Evolutionary conservation across 2,888 invertebrate species (phyloP), one percentile per base, ranked within the genome.

Genomic region (Heliothis peltigera): DNA sequence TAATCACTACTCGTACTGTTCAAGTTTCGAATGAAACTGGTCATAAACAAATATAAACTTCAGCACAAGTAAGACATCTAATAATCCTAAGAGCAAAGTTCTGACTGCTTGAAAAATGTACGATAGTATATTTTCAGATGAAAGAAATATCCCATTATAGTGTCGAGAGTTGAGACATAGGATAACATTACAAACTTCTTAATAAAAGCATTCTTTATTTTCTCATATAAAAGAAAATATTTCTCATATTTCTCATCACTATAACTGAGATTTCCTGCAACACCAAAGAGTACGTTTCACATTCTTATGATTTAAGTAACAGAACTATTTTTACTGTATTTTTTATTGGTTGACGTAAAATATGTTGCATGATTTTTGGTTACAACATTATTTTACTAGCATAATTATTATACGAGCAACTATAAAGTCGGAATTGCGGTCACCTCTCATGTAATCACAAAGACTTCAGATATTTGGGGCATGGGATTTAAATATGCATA

Each of bases 81-180:
- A 75, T 75, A 64, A 68, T 42, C 59, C 59, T 53, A 56, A 77
- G 74, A 67, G 64, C 49, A 49, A 64, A 75, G 68, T 73, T 67
- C 19, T 6, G 7, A 32, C 46, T 21, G 8, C 15, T 39, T 43
- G 64, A 73, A 62, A 53, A 75, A 61, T 75, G 10, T 54, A 17
- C 10, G 32, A 17, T 59, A 19, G 19, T 59, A 49, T 71, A 49
- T 58, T 72, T 68, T 56, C 21, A 64, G 35, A 67, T 68, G 49
- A 65, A 68, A 47, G 64, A 71, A 42, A 19, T 63, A 59, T 42
- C 17, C n/a, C n/a, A n/a, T n/a, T n/a, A 22, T 12, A 46, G 71
- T 70, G 18, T 21, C n/a, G n/a, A 35, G 8, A 25, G 10, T 19
- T 15, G 19, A 22, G 42, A 32, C 42, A 18, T 21, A 49, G 28